Conservation (phyloP, 2,888 invertebrate species). For the Mesochorus sp. region DNA sequence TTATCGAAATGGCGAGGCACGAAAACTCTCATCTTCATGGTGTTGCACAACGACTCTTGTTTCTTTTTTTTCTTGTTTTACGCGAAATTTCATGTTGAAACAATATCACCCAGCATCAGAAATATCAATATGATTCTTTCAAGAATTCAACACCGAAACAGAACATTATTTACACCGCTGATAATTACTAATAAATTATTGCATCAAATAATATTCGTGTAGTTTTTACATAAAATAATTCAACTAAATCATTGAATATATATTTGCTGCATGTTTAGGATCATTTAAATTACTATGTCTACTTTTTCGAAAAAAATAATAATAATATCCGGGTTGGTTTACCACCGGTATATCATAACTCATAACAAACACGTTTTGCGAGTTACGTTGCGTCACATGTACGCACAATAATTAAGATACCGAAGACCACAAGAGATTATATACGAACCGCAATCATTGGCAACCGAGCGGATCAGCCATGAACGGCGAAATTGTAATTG, state of each 20-base stretch:
- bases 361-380: constrained; percentile 21
- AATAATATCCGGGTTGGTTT: background rate
- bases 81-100: no score
- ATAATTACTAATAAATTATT: no score
- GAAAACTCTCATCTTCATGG: constrained; percentile 24
- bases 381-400: constrained; percentile 5
- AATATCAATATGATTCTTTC: no score
- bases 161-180: no score
- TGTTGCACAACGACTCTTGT: constrained; percentile 26
- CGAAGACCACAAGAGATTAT: background rate
- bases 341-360: constrained; percentile 8
- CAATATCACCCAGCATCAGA: no score
- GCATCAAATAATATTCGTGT: no score
- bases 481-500: background rate
- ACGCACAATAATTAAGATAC: background rate
- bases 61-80: background rate
- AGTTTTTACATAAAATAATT: no score
- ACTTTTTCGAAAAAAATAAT: background rate
- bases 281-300: background rate
- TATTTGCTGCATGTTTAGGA: no score
- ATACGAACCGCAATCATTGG: background rate
- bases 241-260: no score
- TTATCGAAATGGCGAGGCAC: constrained; percentile 27
- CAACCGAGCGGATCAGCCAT: background rate
- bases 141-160: no score